Base-by-base conservation (phyloP, 2,797 vertebrate species). In the Ispidina picta region DNA sequence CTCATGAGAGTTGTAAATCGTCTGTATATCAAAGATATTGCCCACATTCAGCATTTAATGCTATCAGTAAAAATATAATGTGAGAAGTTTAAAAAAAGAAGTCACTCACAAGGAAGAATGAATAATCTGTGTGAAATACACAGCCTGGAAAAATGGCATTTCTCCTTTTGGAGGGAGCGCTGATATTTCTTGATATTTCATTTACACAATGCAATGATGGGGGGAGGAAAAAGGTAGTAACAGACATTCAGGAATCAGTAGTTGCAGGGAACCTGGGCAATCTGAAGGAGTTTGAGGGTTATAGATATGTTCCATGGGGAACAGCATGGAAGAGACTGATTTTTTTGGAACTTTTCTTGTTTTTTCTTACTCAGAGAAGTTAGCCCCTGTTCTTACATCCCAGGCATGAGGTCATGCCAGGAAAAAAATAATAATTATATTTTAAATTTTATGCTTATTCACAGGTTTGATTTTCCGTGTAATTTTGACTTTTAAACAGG, bases 121-220 rank as follows among this genome's bases (percentile, higher is more conserved):
- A 94, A 94, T 95, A 96, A 95, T 95, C 62, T 14, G 33, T 75
- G 95, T 96, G 95, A 97, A 96, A 96, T 96, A 96, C 91, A 62
- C 81, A 91, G 73, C 90, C 66, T 92, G 90, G 95, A 93, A 96
- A 97, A 88, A 35, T 26, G 17, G 78, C 88, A 83, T 95, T 95
- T 97, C 91, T 96, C 86, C 90, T 94, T 90, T 74, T 89, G 95
- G 88, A 70, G 92, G 86, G 75, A 87, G 88, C 43, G 56, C 68
- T 78, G 92, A 41, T 89, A 82, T 97, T 94, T 96, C 94, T 95
- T 76, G 33, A 93, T 83, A 90, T 95, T 96, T 93, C 83, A 95
- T 96, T 96, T 96, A 65, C 93, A 93, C 95, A 94, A 96, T 96
- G 96, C 96, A 95, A 93, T 79, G 88, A 43, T 35, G 9, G 13